Evolutionary conservation across 1,140 invertebrate species (phyloP), one percentile per base, ranked within the genome.

Genomic region (Neodiprion lecontei): DNA sequence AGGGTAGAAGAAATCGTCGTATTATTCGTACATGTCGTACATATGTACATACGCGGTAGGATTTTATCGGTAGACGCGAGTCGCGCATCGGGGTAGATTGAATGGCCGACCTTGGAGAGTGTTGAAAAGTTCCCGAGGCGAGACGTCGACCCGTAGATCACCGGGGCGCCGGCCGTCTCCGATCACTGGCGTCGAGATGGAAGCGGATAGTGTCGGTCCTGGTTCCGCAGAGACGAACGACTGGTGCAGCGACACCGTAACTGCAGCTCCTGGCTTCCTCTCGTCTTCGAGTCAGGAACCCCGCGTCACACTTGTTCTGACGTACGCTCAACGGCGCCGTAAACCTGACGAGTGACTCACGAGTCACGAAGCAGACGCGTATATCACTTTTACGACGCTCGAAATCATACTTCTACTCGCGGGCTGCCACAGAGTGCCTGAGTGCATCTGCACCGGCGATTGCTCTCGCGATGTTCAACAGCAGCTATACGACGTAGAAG

Each of bases 291-390:
- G 78, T 79, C 77, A 80, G 76, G 83, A 83, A 86, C 83, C 79
- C 79, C 77, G 77, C 79, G 79, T 61, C 53, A 61, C 53, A 14
- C 53, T 40, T 17, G 53, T 9, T 40, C 11, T 61, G 53, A 61
- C 53, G 53, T 61, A 61, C 53, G 53, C n/a, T 61, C 53, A 14
- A 61, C 28, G 28, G 28, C 53, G 79, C 83, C 83, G 82, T 85
- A 84, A 85, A 85, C 83, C 81, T 85, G 84, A 86, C 85, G 83
- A 82, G 82, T 83, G 81, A 84, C 80, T 80, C 78, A 81, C 76
- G 75, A 76, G 79, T 77, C 74, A 80, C 70, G 53, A 61, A 9
- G 72, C 80, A 77, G 76, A 78, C 78, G 76, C 81, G 80, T 86
- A 83, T 77, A 85, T 86, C 84, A 86, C 81, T 86, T 87, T 86